These are phyloP conservation scores for Eutrigla gurnardus DNA, from an alignment of 2,797 vertebrate species.

Conservation along the genomic window DNA sequence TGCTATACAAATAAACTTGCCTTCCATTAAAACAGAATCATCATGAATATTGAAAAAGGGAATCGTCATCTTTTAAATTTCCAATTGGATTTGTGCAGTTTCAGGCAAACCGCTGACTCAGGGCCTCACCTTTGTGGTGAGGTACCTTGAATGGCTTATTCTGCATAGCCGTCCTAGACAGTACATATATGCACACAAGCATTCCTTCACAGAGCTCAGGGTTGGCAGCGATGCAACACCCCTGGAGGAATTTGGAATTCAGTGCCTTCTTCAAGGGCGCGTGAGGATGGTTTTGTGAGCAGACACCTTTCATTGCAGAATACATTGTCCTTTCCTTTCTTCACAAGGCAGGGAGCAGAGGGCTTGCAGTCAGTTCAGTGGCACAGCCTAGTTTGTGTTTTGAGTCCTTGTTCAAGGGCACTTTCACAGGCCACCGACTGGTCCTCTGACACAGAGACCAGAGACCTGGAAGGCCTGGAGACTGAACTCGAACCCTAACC, in stretches of 20 bases:
- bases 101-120: constrained; percentile 16
- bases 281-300: constrained; percentile 60
- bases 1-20: neutral
- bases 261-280: constrained; percentile 73
- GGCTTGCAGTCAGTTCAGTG: constrained; percentile 47
- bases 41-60: neutral
- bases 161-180: constrained; percentile 14
- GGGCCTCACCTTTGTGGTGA: neutral
- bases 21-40: neutral
- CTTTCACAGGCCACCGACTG: constrained; percentile 50
- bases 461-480: constrained; percentile 30
- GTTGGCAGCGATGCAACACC: constrained; percentile 58
- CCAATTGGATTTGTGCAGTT: neutral
- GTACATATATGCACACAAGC: constrained; percentile 36
- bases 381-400: constrained; percentile 64
- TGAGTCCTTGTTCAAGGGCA: constrained; percentile 72
- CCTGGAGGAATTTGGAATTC: constrained; percentile 66
- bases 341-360: constrained; percentile 52
- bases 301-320: constrained; percentile 65
- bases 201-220: constrained; percentile 42
- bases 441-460: constrained; percentile 37
- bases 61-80: constrained; percentile 14
- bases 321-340: constrained; percentile 62
- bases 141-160: constrained; percentile 19
- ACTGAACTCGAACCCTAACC: constrained; percentile 39